Evolutionary conservation across 2,113 vertebrate genomes (phyloP).

Genomic region (Saguinus imperator): DNA sequence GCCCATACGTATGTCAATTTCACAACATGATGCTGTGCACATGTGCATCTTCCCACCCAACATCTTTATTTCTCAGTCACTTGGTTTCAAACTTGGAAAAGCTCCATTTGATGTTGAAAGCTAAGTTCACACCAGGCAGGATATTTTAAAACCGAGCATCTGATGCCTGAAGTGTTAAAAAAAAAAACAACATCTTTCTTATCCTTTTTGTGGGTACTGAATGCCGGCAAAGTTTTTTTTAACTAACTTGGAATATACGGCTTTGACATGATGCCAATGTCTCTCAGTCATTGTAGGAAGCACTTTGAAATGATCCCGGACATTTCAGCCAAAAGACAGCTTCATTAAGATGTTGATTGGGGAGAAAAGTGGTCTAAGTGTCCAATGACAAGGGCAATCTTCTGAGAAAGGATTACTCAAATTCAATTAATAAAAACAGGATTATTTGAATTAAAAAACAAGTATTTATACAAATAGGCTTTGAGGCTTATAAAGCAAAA

Average conservation of each 20-base stretch:
- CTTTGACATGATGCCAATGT: background rate
- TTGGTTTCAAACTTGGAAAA: conserved; percentile 52
- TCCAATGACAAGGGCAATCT: background rate
- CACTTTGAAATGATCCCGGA: background rate
- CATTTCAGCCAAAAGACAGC: background rate
- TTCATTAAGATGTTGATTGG: background rate
- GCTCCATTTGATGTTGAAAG: conserved; percentile 53
- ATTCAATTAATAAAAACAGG: background rate
- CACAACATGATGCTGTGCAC: accelerated
- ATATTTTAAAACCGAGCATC: conserved; percentile 67
- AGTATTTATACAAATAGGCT: background rate
- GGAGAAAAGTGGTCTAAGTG: background rate
- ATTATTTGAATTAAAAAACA: background rate
- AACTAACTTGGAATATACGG: background rate
- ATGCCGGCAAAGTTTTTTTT: conserved; percentile 47
- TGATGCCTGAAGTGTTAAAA: conserved; percentile 67
- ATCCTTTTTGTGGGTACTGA: background rate
- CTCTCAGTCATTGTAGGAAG: background rate
- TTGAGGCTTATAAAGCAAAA: background rate
- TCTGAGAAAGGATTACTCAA: background rate
- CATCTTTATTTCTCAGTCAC: conserved; percentile 32
- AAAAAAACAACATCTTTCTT: background rate
- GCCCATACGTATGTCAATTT: background rate
- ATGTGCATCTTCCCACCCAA: background rate
- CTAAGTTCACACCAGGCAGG: conserved; percentile 52